phyloP scores from a whole-genome alignment of 2,113 vertebrate genomes.

The Podilymbus podiceps region DNA sequence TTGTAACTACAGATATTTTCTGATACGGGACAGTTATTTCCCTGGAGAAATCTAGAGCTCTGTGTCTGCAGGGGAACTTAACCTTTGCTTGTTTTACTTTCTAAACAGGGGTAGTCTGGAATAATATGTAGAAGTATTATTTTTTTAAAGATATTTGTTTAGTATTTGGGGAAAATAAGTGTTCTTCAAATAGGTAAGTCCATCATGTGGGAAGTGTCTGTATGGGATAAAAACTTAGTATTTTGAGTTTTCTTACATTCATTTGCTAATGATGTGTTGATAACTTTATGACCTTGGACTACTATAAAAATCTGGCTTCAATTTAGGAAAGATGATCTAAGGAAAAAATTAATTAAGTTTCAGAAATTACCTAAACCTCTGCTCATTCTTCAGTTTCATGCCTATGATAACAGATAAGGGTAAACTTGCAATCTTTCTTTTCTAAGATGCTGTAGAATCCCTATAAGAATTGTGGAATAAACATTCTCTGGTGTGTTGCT shows the following conservation, averaged over 20 bases:
- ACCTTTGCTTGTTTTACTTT: background rate
- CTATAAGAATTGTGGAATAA: background rate
- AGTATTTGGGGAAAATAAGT: background rate
- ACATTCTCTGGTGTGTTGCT: background rate
- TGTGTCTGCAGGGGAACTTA: background rate
- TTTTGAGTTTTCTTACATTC: background rate
- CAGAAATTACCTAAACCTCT: background rate
- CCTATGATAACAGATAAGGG: background rate
- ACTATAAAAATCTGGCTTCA: background rate
- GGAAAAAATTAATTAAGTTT: background rate
- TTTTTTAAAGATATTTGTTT: background rate
- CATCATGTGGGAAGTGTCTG: background rate
- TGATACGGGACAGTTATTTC: background rate
- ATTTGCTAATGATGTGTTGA: background rate
- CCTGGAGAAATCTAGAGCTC: background rate
- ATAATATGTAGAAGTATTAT: background rate
- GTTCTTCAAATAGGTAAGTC: background rate
- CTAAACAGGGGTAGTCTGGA: background rate
- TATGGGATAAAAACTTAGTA: background rate
- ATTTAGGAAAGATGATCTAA: background rate
- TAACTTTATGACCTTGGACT: background rate
- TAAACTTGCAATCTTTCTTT: background rate
- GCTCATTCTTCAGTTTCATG: background rate
- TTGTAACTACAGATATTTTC: accelerated
- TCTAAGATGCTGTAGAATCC: background rate